Conservation (phyloP, 2,113 vertebrate species). For the Castor canadensis region DNA sequence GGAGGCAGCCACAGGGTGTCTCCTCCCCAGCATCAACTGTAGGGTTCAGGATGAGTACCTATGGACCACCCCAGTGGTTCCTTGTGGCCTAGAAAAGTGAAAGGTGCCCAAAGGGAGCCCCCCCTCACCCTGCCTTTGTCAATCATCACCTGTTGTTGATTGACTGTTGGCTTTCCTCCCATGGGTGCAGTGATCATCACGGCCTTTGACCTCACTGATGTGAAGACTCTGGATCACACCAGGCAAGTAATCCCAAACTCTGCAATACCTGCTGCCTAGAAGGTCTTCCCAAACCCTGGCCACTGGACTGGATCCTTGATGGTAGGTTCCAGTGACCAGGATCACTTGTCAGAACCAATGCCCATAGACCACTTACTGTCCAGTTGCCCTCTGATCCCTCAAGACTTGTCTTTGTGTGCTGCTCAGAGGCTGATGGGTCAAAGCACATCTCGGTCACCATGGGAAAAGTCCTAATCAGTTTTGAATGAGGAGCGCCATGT, state of each 20-base stretch:
- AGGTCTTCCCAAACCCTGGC: background rate
- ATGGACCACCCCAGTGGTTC: background rate
- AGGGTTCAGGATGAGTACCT: background rate
- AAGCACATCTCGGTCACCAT: background rate
- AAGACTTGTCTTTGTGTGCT: background rate
- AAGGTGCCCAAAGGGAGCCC: background rate
- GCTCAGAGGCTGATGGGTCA: background rate
- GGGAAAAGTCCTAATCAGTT: background rate
- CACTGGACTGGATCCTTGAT: too few relatives aligned
- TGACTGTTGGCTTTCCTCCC: background rate
- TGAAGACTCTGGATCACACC: constrained; percentile 90
- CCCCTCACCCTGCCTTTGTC: background rate
- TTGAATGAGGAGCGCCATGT: background rate
- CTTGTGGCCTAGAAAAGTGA: background rate
- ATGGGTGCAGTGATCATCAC: constrained; percentile 84
- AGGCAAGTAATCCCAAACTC: constrained; percentile 83
- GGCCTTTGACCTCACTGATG: constrained; percentile 86
- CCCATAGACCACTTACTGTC: background rate
- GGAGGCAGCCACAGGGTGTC: background rate
- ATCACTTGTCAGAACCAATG: background rate
- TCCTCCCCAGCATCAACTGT: background rate
- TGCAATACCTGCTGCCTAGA: background rate
- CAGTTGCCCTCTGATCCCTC: background rate
- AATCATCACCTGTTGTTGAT: background rate
- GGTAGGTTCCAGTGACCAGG: background rate